Evolutionary conservation across 2,888 invertebrate species (phyloP), one percentile per base, ranked within the genome.

Genomic region (Netelia melanura): DNA sequence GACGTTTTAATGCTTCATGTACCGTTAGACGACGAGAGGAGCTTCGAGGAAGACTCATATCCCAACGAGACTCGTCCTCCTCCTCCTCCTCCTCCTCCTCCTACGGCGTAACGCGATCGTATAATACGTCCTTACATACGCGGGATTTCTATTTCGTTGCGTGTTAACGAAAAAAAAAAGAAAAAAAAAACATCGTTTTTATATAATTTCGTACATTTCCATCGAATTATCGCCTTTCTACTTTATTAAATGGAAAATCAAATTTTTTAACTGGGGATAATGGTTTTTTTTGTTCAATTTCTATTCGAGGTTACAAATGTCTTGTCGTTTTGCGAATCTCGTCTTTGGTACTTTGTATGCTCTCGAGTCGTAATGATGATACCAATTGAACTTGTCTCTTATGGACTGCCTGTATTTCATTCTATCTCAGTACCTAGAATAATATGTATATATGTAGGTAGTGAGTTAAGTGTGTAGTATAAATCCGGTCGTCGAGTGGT

Each of bases 1-100:
- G 56, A 71, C 38, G 62, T 76, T 80, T 82, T 48, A 58, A 82
- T 58, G 79, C 71, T 54, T 82, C 70, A 30, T 75, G 70, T 82
- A 82, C 75, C 65, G 75, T 82, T 84, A 65, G 79, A 82, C 65
- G 58, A 61, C 68, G 38, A 76, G 30, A 75, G 6, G 38, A 38
- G 38, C 56, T 23, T 65, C 67, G 61, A 17, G 23, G 17, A 64
- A 72, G 54, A 71, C 56, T 72, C 71, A 64, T 65, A 56, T 64
- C 54, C 71, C 38, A 71, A 71, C 48, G 30, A 78, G 9, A 38
- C n/a, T 3, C 17, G 43, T 43, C 17, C 56, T 30, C 11, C 44
- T 62, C 30, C n/a, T 3, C 17, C 21, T 43, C 17, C 56, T 30
- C 11, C 44, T 62, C 17, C 56, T 30, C 11, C 44, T 62, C 30